phyloP scores from a whole-genome alignment of 1,140 invertebrate species.

The Procambarus clarkii region DNA sequence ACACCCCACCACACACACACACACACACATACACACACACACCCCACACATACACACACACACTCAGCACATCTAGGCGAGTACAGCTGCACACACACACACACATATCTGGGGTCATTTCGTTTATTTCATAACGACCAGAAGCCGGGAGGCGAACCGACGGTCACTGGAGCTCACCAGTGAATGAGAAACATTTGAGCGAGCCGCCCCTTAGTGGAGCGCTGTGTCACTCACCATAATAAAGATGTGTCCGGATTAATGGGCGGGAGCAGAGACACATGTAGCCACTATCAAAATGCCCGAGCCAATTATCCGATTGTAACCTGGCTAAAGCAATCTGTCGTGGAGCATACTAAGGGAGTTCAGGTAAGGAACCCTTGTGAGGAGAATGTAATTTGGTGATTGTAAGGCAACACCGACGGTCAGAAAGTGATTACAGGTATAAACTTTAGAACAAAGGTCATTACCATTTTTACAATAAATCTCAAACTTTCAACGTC shows the following conservation, averaged over 20 bases:
- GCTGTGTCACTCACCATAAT: not conserved
- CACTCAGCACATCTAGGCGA: too few relatives aligned
- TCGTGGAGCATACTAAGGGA: conserved; percentile 3
- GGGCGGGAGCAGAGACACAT: conserved; percentile 2
- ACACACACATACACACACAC: too few relatives aligned
- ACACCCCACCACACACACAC: too few relatives aligned
- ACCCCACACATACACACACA: too few relatives aligned
- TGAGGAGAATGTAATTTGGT: conserved; percentile 10
- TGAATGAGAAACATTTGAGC: not conserved
- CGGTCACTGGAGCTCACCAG: not conserved
- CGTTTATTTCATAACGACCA: not conserved
- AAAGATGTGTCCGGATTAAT: conserved; percentile 10
- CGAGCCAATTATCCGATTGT: conserved; percentile 16
- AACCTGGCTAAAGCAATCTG: not conserved
- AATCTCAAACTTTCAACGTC: not conserved
- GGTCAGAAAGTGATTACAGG: not conserved
- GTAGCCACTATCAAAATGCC: conserved; percentile 10
- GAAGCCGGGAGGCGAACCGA: not conserved
- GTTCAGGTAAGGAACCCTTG: not conserved
- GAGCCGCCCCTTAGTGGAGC: not conserved
- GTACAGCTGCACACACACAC: too few relatives aligned
- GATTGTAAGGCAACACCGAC: not conserved
- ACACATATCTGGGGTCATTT: too few relatives aligned
- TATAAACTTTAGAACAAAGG: not conserved
- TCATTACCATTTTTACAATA: conserved; percentile 11